Conservation (phyloP, 2,113 vertebrate species). For the Mobula hypostoma region DNA sequence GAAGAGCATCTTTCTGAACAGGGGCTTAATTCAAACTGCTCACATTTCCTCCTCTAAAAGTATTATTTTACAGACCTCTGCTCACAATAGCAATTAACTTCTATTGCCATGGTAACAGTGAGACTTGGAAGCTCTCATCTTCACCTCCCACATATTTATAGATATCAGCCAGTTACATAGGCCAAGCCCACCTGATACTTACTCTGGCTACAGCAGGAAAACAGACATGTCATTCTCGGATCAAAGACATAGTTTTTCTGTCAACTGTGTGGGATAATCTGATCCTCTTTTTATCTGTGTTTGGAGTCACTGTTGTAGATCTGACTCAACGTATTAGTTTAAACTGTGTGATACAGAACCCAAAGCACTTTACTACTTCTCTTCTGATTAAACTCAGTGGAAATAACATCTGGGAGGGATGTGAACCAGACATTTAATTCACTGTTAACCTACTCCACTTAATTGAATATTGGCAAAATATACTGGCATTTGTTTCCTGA, state of each 20-base stretch:
- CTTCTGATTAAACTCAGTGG: neutral
- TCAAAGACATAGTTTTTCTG: neutral
- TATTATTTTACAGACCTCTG: slow-evolving; percentile 23
- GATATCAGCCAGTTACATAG: neutral
- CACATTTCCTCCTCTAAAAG: neutral
- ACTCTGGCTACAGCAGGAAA: neutral
- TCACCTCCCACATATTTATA: slow-evolving; percentile 5
- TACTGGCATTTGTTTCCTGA: neutral
- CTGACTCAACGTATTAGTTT: neutral
- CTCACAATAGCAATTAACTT: slow-evolving; percentile 33
- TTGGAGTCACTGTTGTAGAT: neutral
- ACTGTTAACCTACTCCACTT: neutral
- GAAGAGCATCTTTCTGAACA: neutral
- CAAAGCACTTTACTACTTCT: neutral
- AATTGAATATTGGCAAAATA: neutral
- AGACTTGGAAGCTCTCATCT: neutral
- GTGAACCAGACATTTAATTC: neutral
- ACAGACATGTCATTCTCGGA: neutral
- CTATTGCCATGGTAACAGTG: neutral
- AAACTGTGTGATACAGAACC: neutral
- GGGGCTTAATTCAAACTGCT: slow-evolving; percentile 14
- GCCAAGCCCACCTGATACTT: neutral
- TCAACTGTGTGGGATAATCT: neutral
- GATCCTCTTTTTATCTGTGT: neutral
- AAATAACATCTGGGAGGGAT: neutral